These are phyloP conservation scores for Poecilus cupreus DNA, from an alignment of 2,888 invertebrate species.

Conservation along the genomic window DNA sequence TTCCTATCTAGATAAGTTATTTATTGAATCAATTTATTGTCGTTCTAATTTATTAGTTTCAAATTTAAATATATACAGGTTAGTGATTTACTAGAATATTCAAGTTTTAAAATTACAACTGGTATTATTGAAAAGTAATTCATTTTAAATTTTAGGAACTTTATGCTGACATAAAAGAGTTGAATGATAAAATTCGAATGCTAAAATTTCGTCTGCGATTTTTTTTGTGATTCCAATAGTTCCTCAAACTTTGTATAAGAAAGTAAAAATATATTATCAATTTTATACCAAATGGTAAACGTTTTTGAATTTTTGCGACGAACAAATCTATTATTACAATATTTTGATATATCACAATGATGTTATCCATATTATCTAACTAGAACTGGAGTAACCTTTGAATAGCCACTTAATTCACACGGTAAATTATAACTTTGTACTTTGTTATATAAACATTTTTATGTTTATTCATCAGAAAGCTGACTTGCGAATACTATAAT, in stretches of 20 bases:
- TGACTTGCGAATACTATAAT: constrained; percentile 55
- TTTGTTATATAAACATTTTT: constrained; percentile 51
- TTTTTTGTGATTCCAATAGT: too few species aligned
- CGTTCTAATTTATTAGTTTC: constrained; percentile 1
- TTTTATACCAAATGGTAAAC: too few species aligned
- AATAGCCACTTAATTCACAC: constrained; percentile 43
- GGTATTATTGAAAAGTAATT: too few species aligned
- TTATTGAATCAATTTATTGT: background rate
- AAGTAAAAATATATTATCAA: too few species aligned
- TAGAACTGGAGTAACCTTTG: constrained; percentile 45
- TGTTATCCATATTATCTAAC: background rate
- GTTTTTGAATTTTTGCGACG: too few species aligned
- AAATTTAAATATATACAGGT: background rate
- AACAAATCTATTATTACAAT: background rate
- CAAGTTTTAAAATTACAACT: too few species aligned
- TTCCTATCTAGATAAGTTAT: background rate
- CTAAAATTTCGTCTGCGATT: too few species aligned
- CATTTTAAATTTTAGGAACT: too few species aligned
- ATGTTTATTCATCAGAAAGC: background rate
- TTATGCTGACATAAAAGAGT: too few species aligned
- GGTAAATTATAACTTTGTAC: constrained; percentile 48
- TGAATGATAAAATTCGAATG: too few species aligned
- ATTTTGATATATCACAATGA: constrained; percentile 10
- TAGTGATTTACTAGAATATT: too few species aligned
- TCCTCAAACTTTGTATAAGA: too few species aligned